These are phyloP conservation scores for Rachycentron canadum DNA, from an alignment of 2,797 vertebrate genomes.

Conservation along the genomic window DNA sequence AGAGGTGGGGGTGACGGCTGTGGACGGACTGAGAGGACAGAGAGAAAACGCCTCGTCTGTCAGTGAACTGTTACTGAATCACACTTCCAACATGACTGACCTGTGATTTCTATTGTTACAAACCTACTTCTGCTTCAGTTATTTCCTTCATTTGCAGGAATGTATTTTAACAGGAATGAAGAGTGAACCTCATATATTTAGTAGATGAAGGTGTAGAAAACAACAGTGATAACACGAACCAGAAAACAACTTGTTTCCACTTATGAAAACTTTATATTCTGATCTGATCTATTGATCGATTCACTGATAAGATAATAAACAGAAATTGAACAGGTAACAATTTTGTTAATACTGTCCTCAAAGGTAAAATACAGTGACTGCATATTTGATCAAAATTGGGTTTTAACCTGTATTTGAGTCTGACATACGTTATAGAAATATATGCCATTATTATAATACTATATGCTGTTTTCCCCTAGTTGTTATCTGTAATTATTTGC, in stretches of 20 bases:
- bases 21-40: conserved; percentile 87
- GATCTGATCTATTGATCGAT: no score
- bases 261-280: not conserved
- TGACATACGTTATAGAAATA: no score
- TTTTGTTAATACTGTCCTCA: not conserved
- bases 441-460: no score
- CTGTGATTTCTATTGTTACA: not conserved
- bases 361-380: not conserved
- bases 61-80: not conserved
- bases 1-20: conserved; percentile 95
- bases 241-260: not conserved
- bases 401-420: no score
- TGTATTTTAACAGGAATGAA: not conserved
- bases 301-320: no score
- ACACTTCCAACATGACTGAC: no score
- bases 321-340: not conserved
- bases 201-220: not conserved
- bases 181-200: no score
- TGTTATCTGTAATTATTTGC: not conserved
- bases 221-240: not conserved
- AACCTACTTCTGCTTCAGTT: not conserved
- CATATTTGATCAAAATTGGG: not conserved
- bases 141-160: not conserved
- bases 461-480: not conserved
- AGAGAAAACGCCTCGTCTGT: not conserved